A percentile compares a stretch with the other conserved stretches of the same genome.
These are phyloP conservation scores for Hermatobates lingyangjiaoensis DNA, from an alignment of 1,140 invertebrate species.

Conservation along the genomic window DNA sequence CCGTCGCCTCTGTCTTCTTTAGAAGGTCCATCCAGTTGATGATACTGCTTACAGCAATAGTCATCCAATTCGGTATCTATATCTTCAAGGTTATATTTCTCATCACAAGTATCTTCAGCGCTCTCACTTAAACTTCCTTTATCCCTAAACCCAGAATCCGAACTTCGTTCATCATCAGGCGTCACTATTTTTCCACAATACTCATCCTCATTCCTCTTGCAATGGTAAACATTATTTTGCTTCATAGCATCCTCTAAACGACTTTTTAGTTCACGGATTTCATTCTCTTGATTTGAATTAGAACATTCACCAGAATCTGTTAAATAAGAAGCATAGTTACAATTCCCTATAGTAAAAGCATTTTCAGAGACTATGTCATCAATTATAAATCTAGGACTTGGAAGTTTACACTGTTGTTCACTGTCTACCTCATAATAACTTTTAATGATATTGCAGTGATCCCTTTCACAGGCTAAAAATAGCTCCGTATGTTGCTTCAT, in stretches of 20 bases:
- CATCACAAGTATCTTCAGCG: slow-evolving; percentile 27
- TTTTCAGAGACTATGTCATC: slow-evolving; percentile 5
- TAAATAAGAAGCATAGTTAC: slow-evolving; percentile 7
- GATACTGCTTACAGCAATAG: slow-evolving; percentile 1
- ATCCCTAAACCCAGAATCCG: slow-evolving; percentile 32
- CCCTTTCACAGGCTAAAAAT: too few relatives aligned
- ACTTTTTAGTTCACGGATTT: slow-evolving; percentile 18
- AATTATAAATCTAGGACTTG: slow-evolving; percentile 5
- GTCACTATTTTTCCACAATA: slow-evolving; percentile 28
- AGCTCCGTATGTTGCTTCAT: too few relatives aligned
- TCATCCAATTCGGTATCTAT: slow-evolving; percentile 22
- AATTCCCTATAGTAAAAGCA: slow-evolving; percentile 1
- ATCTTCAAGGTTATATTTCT: slow-evolving; percentile 26
- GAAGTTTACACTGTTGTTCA: too few relatives aligned
- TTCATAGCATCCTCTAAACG: slow-evolving; percentile 17
- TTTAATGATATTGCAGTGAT: too few relatives aligned
- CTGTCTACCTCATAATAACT: too few relatives aligned
- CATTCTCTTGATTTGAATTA: slow-evolving; percentile 10
- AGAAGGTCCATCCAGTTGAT: slow-evolving; percentile 10
- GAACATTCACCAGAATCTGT: slow-evolving; percentile 12
- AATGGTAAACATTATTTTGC: slow-evolving; percentile 7
- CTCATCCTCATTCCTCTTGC: slow-evolving; percentile 23
- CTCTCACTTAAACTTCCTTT: slow-evolving; percentile 25
- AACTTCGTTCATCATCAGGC: slow-evolving; percentile 32
- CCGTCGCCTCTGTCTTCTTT: slow-evolving; percentile 21